Evolutionary conservation across 1,140 invertebrate genomes (phyloP).

Genomic region (Drosophila sturtevanti): DNA sequence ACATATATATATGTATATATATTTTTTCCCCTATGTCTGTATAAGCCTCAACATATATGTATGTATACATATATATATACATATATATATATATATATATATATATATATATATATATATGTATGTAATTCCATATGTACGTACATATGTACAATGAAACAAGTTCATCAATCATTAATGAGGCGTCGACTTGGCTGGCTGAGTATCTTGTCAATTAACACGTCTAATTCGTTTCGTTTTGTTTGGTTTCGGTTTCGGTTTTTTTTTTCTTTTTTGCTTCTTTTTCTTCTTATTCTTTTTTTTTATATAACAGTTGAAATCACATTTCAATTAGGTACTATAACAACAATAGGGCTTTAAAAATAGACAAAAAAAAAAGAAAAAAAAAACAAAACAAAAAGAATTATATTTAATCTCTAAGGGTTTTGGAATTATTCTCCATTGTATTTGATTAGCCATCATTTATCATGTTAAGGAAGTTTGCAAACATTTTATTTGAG

Average conservation of each 20-base stretch:
- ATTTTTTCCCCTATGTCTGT: no score
- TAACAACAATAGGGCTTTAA: conserved; percentile 12
- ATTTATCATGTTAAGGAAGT: no score
- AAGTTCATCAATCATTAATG: conserved; percentile 44
- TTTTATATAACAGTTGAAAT: conserved; percentile 25
- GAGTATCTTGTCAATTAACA: background rate
- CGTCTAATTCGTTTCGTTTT: background rate
- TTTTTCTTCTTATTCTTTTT: no score
- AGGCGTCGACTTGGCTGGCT: conserved; percentile 31
- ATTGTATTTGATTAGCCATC: no score
- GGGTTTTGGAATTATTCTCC: no score
- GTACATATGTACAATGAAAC: background rate
- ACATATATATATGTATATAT: no score
- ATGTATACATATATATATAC: no score
- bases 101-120: background rate
- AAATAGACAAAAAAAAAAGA: background rate
- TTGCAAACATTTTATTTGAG: no score
- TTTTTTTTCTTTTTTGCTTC: no score
- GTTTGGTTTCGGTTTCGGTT: background rate
- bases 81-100: no score
- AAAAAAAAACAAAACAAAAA: background rate
- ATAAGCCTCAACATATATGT: no score
- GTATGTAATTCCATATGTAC: background rate
- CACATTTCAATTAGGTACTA: conserved; percentile 40
- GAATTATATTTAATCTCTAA: no score